Base-by-base conservation (phyloP, 2,888 invertebrate genomes). In the Ectobius pallidus region DNA sequence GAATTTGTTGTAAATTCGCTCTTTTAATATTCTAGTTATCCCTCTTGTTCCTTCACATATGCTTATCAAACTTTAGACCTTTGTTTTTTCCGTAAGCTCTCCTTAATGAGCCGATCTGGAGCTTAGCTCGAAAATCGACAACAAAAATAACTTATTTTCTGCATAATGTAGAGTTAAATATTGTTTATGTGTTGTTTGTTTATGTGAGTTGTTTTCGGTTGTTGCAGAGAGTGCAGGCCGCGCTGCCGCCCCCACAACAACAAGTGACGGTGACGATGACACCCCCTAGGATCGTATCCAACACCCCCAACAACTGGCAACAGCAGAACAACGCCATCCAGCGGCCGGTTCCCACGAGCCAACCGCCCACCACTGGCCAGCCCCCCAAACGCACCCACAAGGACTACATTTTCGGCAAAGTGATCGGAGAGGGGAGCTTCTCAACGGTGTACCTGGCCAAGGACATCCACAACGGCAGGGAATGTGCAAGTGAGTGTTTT, bases 391-490 rank as follows among this genome's bases (percentile, higher is more conserved):
- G 91, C 79, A 89, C 90, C 22, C 90, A 95, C 71, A 91, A 92
- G 81, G 97, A 99, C 85, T 99, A 94, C 83, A 92, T 94, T 80
- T 99, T 99, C 85, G 95, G 96, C 73, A 95, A 95, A 86, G 89
- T 94, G 76, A 92, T 99, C 79, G 99, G 99, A 76, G 98, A 99
- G 84, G 99, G 99, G 77, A 97, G 97, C 82, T 99, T 95, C 84
- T 97, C 97, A 79, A 95, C 94, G 74, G 99, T 98, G 69, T 97
- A 95, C 83, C 87, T 96, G 78, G 96, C 96, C 69, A 95, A 94
- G 83, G 97, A 98, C 84, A 92, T 96, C 75, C 92, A 93, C 82
- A 93, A 92, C 71, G 90, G 89, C 80, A 92, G 91, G 81, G 96
- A 97, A 87, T 96, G 92, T 90, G 98, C 98, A 86, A 97, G 96